These are phyloP conservation scores for Galeruca laticollis DNA, from an alignment of 2,888 invertebrate species.

Conservation along the genomic window DNA sequence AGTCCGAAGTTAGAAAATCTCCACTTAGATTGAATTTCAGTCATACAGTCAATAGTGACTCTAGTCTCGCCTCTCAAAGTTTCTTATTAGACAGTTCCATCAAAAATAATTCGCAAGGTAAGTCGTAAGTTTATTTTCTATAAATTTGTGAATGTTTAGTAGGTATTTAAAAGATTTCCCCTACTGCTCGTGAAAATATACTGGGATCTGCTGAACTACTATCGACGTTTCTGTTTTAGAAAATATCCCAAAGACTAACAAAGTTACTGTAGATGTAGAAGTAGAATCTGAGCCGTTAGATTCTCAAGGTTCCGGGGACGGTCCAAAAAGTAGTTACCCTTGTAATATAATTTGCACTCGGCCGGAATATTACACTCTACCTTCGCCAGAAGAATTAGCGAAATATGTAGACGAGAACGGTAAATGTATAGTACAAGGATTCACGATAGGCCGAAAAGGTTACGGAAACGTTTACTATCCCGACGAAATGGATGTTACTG, in stretches of 20 bases:
- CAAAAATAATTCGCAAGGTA: slow-evolving; percentile 34
- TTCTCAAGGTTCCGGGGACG: slow-evolving; percentile 35
- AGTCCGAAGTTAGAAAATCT: slow-evolving; percentile 33
- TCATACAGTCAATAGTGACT: slow-evolving; percentile 38
- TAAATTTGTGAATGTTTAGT: too few relatives aligned
- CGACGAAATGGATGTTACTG: slow-evolving; percentile 86
- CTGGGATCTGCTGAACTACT: too few relatives aligned
- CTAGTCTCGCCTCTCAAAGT: slow-evolving; percentile 40
- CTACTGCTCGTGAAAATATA: too few relatives aligned
- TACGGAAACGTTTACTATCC: slow-evolving; percentile 92
- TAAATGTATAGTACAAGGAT: slow-evolving; percentile 85
- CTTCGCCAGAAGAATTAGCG: slow-evolving; percentile 83
- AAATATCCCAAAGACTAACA: slow-evolving; percentile 16
- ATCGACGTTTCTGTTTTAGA: slow-evolving; percentile 9
- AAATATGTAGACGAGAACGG: slow-evolving; percentile 80
- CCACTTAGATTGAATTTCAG: slow-evolving; percentile 50
- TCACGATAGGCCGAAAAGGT: slow-evolving; percentile 89
- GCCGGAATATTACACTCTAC: slow-evolving; percentile 92
- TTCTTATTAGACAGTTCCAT: slow-evolving; percentile 42
- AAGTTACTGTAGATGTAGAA: slow-evolving; percentile 40
- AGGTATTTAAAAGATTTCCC: too few relatives aligned
- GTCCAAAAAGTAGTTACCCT: slow-evolving; percentile 66
- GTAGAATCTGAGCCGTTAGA: slow-evolving; percentile 35
- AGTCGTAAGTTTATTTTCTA: slow-evolving; percentile 14
- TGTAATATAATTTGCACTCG: slow-evolving; percentile 83